phyloP scores from a whole-genome alignment of 2,113 vertebrate species.

The Candoia aspera region DNA sequence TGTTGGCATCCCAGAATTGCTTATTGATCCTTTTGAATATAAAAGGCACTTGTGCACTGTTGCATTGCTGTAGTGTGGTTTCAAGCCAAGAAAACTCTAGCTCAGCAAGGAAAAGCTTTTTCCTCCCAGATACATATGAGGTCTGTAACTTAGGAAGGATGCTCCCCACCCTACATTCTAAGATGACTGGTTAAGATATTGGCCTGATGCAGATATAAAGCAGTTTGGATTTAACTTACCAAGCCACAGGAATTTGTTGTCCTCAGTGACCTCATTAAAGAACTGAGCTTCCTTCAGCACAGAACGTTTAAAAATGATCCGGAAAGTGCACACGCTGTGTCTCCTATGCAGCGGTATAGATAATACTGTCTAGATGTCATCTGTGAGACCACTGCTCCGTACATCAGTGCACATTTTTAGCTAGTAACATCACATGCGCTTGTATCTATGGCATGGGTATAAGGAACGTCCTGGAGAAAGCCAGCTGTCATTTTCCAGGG shows the following conservation, averaged over 20 bases:
- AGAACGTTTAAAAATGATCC: neutral
- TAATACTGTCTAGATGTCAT: no score
- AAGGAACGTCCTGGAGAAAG: neutral
- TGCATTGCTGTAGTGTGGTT: constrained; percentile 45
- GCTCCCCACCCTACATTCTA: neutral
- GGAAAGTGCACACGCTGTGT: no score
- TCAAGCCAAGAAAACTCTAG: neutral
- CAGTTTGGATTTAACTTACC: neutral
- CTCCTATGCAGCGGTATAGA: neutral
- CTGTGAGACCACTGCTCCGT: no score
- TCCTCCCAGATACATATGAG: neutral
- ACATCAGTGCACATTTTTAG: no score
- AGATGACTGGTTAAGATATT: neutral
- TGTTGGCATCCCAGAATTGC: constrained; percentile 48
- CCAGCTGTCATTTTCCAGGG: neutral
- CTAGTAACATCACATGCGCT: no score
- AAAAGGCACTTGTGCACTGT: constrained; percentile 22
- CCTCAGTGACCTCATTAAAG: neutral
- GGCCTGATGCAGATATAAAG: neutral
- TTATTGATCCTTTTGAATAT: constrained; percentile 66
- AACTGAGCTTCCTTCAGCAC: neutral
- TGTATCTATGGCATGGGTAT: neutral
- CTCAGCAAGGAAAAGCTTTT: constrained; percentile 12
- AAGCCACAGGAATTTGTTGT: no score
- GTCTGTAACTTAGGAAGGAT: neutral